Evolutionary conservation across 2,888 invertebrate species (phyloP), one percentile per base, ranked within the genome.

Genomic region (Eupithecia dodoneata): DNA sequence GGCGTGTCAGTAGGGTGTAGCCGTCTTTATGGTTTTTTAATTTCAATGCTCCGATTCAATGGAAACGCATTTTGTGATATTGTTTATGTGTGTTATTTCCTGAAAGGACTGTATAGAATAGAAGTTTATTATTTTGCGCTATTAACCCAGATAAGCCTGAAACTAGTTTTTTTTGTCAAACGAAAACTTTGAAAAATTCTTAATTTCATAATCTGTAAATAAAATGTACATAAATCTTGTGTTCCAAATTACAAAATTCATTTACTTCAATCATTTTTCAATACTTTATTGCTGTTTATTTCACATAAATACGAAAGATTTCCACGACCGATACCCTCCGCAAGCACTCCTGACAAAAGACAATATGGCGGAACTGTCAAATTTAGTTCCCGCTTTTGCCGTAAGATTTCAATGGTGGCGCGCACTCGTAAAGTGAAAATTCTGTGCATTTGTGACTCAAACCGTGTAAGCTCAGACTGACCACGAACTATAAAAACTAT

Each of bases 91-190:
- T 42, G 66, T 66, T 42, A 66, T 66, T 42, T 66, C 66, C 66
- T 66, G 66, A 66, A 66, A 66, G 66, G 66, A 66, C 7, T 66
- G 65, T 65, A 65, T 41, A 66, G 66, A 42, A 66, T 66, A 42
- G 66, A 42, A 42, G 15, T 66, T 66, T 66, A 66, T 66, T 66
- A 30, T 63, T 66, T 66, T 42, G 42, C 66, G 42, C 66, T 42
- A 9, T 15, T 0, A 30, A 30, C 30, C 30, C 30, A 30, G 30
- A 30, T 30, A 30, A 30, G 30, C 30, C 30, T 30, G 30, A 30
- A 30, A 30, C 30, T 30, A 30, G 30, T 30, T 30, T 30, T 30
- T 30, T 30, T 30, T 30, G 30, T 30, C 30, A 30, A 30, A 30
- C 30, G 30, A 30, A 30, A 30, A 30, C 30, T 30, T 30, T 30